These are phyloP conservation scores for Lagodon rhomboides DNA, from an alignment of 2,797 vertebrate species.

Conservation along the genomic window DNA sequence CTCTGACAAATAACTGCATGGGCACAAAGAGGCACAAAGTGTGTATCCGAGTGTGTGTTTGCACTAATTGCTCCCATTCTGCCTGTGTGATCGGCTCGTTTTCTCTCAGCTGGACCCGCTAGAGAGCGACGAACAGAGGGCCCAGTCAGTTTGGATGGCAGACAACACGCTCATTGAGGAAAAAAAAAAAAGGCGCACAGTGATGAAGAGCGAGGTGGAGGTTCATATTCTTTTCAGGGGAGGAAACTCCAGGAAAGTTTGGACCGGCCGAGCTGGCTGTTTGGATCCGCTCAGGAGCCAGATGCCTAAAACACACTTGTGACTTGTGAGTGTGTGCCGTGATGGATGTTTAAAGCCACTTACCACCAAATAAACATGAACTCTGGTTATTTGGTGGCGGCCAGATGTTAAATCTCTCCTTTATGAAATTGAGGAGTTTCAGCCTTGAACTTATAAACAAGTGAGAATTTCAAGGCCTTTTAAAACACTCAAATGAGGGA, in stretches of 20 bases:
- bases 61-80: constrained; percentile 72
- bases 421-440: background rate
- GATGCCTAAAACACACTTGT: background rate
- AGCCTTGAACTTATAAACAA: constrained; percentile 5
- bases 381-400: constrained; percentile 13
- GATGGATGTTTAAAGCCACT: constrained; percentile 37
- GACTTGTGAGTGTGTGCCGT: background rate
- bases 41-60: constrained; percentile 55
- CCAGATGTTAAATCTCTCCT: background rate
- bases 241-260: constrained; percentile 32
- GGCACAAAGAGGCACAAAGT: constrained; percentile 56
- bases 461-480: background rate
- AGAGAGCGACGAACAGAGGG: constrained; percentile 71
- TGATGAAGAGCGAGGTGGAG: background rate
- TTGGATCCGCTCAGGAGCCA: constrained; percentile 10
- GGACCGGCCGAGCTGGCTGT: constrained; percentile 11
- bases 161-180: constrained; percentile 76
- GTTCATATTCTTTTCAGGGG: constrained; percentile 27
- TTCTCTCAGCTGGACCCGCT: constrained; percentile 58
- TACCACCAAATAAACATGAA: constrained; percentile 32
- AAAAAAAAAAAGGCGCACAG: constrained; percentile 33
- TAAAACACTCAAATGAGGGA: background rate
- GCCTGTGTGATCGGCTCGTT: constrained; percentile 76
- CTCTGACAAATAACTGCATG: constrained; percentile 46
- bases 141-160: constrained; percentile 66